Percentiles rank a stretch among this genome's conserved stretches.
phyloP scores from a whole-genome alignment of 1,140 invertebrate genomes.

The Pseudomyrmex concolor region DNA sequence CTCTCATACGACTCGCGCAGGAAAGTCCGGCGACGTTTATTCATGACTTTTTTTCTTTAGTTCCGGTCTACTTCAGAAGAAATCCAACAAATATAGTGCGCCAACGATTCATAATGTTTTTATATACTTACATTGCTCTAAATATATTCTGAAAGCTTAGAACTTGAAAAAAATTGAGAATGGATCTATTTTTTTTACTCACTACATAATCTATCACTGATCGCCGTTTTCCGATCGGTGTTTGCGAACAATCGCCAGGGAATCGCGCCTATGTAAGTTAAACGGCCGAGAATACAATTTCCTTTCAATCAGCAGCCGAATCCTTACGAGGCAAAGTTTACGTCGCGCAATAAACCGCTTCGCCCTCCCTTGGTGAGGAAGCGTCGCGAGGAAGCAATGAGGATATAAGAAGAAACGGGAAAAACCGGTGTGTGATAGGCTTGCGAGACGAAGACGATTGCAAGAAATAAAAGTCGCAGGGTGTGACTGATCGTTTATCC shows the following conservation, averaged over 20 bases:
- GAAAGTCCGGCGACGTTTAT: conserved; percentile 63
- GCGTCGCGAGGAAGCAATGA: conserved; percentile 24
- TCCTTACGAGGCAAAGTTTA: conserved; percentile 73
- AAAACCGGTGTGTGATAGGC: conserved; percentile 51
- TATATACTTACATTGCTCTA: too few species aligned
- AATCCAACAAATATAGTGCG: conserved; percentile 30
- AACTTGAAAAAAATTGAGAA: conserved; percentile 6
- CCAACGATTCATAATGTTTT: neutral
- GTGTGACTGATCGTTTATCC: conserved; percentile 82
- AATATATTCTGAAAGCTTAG: neutral
- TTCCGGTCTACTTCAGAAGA: conserved; percentile 50
- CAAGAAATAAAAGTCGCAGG: conserved; percentile 81
- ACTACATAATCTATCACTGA: conserved; percentile 17
- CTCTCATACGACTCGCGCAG: conserved; percentile 67
- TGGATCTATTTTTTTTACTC: neutral
- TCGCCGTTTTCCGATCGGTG: neutral
- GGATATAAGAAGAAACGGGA: conserved; percentile 8
- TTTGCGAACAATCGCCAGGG: conserved; percentile 65
- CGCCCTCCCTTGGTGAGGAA: neutral
- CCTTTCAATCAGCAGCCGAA: conserved; percentile 76
- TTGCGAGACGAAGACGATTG: conserved; percentile 76
- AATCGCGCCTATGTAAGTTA: conserved; percentile 26
- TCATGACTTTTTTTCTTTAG: conserved; percentile 52
- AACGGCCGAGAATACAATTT: conserved; percentile 70
- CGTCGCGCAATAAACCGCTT: conserved; percentile 73